Percentiles rank a stretch among this genome's conserved stretches.
phyloP scores from a whole-genome alignment of 2,888 invertebrate species.

The Perdita meconis region DNA sequence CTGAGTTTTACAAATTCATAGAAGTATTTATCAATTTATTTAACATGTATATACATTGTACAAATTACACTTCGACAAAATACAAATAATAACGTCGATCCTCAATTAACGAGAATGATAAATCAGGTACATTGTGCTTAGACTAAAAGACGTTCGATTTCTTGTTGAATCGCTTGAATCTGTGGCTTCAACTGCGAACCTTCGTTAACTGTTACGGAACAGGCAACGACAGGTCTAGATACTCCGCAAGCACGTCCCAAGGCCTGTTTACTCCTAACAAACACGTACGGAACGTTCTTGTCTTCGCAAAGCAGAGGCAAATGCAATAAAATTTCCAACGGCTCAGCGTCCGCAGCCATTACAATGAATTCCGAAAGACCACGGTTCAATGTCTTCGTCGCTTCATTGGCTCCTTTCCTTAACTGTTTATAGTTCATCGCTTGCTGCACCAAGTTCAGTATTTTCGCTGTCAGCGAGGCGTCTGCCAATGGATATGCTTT shows the following conservation, averaged over 20 bases:
- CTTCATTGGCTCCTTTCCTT: conserved; percentile 99
- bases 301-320: conserved; percentile 99
- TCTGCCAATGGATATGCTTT: conserved; percentile 99
- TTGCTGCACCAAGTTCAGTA: conserved; percentile 97
- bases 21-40: conserved; percentile 20
- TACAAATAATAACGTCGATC: conserved; percentile 17
- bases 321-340: conserved; percentile 98
- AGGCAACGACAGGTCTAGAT: conserved; percentile 97
- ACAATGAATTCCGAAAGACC: conserved; percentile 98
- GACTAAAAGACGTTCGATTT: conserved; percentile 98
- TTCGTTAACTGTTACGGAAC: conserved; percentile 97
- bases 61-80: conserved; percentile 31
- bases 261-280: conserved; percentile 97
- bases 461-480: conserved; percentile 95
- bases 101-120: conserved; percentile 12
- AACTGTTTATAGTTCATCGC: conserved; percentile 98
- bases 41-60: not conserved
- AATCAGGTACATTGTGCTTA: conserved; percentile 85
- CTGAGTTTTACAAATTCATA: too few species aligned
- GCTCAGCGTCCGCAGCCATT: conserved; percentile 99
- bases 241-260: conserved; percentile 99
- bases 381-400: conserved; percentile 97
- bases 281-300: conserved; percentile 99
- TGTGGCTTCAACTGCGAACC: conserved; percentile 98
- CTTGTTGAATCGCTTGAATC: conserved; percentile 95